A percentile compares a stretch with the other conserved stretches of the same genome.
These are phyloP conservation scores for Blastobasis adustella DNA, from an alignment of 2,888 invertebrate genomes.

Conservation along the genomic window DNA sequence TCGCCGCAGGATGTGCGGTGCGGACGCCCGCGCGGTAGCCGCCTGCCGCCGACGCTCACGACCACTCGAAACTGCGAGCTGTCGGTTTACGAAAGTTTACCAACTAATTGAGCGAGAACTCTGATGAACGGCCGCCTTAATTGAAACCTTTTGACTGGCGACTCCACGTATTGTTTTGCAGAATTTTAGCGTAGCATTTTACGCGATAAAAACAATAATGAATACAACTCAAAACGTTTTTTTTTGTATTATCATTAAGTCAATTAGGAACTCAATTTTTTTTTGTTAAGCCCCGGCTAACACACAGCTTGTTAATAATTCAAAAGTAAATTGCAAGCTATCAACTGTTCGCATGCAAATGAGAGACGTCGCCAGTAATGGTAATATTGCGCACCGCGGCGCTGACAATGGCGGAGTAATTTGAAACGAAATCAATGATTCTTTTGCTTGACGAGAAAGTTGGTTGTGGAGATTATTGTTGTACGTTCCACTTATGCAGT, in stretches of 20 bases:
- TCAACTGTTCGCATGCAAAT: neutral
- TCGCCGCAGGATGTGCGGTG: slow-evolving; percentile 27
- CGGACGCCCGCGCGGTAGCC: neutral
- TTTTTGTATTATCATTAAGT: too few species aligned
- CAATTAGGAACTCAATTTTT: too few species aligned
- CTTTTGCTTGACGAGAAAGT: too few species aligned
- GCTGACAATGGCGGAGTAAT: neutral
- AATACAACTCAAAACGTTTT: too few species aligned
- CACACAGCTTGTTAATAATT: neutral
- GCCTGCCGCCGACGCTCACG: neutral
- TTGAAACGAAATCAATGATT: neutral
- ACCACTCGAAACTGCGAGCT: neutral
- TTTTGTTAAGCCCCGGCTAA: too few species aligned
- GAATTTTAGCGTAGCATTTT: neutral
- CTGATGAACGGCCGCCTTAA: neutral
- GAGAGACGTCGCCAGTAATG: neutral
- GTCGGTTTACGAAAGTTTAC: neutral
- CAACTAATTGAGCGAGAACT: neutral
- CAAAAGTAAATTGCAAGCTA: neutral
- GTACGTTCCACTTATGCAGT: too few species aligned
- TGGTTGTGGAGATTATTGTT: too few species aligned
- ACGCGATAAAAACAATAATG: too few species aligned
- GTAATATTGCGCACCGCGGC: neutral
- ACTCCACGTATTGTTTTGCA: neutral
- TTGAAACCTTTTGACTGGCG: neutral